Conservation (phyloP, 2,888 invertebrate species). For the Phyto melanocephala region DNA sequence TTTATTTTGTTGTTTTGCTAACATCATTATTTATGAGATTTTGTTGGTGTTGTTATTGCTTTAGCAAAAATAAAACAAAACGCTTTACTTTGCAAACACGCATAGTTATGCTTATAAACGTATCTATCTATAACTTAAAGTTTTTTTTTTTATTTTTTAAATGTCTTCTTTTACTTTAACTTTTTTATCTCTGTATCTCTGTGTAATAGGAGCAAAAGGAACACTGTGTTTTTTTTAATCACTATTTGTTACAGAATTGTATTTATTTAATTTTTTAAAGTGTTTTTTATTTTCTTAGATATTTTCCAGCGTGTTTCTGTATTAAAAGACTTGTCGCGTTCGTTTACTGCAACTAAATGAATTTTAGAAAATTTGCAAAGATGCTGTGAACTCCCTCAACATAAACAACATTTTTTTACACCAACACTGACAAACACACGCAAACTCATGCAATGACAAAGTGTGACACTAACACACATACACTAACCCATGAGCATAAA, state of each 20-base stretch:
- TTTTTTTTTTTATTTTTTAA: not conserved
- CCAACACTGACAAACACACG: not conserved
- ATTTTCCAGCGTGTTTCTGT: slow-evolving; percentile 1
- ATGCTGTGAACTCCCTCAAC: slow-evolving; percentile 72
- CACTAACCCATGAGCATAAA: not conserved
- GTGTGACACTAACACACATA: slow-evolving; percentile 26
- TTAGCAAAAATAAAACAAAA: not conserved
- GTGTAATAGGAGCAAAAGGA: not conserved
- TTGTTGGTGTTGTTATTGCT: not conserved
- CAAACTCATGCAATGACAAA: not conserved
- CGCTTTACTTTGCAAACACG: slow-evolving; percentile 17
- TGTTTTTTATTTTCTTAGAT: not conserved
- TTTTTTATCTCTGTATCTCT: not conserved
- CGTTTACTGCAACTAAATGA: slow-evolving; percentile 76
- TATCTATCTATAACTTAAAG: not conserved
- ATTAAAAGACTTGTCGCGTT: slow-evolving; percentile 70
- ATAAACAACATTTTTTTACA: slow-evolving; percentile 30
- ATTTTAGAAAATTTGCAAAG: slow-evolving; percentile 69
- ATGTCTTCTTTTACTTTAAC: not conserved
- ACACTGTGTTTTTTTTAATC: not conserved
- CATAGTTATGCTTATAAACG: not conserved
- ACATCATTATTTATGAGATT: slow-evolving; percentile 40
- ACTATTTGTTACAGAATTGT: not conserved
- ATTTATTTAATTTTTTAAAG: not conserved
- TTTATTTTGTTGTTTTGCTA: not conserved